Percentiles rank a stretch among this genome's conserved stretches.
phyloP scores from a whole-genome alignment of 2,888 invertebrate species.

The Nemapogon koenigi region DNA sequence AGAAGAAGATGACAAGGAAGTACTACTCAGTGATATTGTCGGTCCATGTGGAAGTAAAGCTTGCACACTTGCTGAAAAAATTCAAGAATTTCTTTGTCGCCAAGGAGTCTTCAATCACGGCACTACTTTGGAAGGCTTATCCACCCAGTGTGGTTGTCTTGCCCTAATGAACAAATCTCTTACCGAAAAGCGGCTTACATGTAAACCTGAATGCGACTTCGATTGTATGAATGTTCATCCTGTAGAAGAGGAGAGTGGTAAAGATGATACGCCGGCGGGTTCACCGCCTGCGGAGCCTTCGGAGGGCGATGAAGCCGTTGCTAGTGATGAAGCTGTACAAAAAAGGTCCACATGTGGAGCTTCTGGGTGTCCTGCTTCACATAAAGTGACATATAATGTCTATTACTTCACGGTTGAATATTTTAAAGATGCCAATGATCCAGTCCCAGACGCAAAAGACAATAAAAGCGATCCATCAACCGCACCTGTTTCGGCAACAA shows the following conservation, averaged over 20 bases:
- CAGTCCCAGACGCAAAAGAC: no score
- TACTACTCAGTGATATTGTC: slow-evolving; percentile 36
- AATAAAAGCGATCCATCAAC: slow-evolving; percentile 18
- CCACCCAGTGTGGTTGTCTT: slow-evolving; percentile 50
- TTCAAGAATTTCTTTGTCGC: slow-evolving; percentile 41
- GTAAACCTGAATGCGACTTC: slow-evolving; percentile 31
- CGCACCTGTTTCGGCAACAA: slow-evolving; percentile 15
- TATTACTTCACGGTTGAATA: slow-evolving; percentile 50
- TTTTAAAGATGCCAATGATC: slow-evolving; percentile 20
- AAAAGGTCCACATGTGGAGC: no score
- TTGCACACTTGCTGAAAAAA: slow-evolving; percentile 43
- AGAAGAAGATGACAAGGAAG: slow-evolving; percentile 40
- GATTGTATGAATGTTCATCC: slow-evolving; percentile 28
- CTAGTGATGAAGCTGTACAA: no score
- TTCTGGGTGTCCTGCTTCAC: not conserved
- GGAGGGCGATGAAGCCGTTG: no score
- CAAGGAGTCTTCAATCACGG: slow-evolving; percentile 36
- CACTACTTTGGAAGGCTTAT: slow-evolving; percentile 30
- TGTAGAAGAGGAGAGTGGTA: slow-evolving; percentile 18
- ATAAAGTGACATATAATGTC: slow-evolving; percentile 30
- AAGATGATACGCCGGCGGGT: no score
- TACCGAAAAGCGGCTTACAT: slow-evolving; percentile 25
- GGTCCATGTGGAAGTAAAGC: slow-evolving; percentile 52
- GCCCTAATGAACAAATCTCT: slow-evolving; percentile 39
- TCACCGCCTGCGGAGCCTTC: no score